These are phyloP conservation scores for Lepidotrigona ventralis DNA, from an alignment of 1,140 invertebrate genomes.

Conservation along the genomic window DNA sequence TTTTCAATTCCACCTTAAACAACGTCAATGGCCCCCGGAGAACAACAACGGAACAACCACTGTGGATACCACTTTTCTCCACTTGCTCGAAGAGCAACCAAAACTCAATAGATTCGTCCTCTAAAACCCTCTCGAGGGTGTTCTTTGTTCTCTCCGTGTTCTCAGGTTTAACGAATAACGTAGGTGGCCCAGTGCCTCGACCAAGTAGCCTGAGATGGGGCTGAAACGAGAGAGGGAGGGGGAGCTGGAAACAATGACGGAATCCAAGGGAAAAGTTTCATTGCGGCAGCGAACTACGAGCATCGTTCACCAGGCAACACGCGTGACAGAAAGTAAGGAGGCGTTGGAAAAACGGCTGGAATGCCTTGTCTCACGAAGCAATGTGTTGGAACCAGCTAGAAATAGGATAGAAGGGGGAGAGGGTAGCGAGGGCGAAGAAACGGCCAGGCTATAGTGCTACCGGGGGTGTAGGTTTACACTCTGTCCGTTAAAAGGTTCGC, in stretches of 20 bases:
- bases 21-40: not conserved
- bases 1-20: too few species aligned
- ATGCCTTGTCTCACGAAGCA: not conserved
- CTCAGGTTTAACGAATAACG: slow-evolving; percentile 45
- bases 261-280: slow-evolving; percentile 49
- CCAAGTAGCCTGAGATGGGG: not conserved
- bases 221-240: not conserved
- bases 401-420: too few species aligned
- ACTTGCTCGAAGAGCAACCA: not conserved
- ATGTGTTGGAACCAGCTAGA: not conserved
- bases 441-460: not conserved
- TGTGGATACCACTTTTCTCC: not conserved
- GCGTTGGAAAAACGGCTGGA: not conserved
- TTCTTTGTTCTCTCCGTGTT: slow-evolving; percentile 1
- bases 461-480: slow-evolving; percentile 41
- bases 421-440: not conserved
- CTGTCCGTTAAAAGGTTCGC: slow-evolving; percentile 40
- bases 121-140: not conserved
- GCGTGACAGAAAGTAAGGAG: slow-evolving; percentile 45
- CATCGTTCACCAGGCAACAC: slow-evolving; percentile 48
- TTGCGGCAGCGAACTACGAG: slow-evolving; percentile 40
- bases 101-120: not conserved
- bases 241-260: not conserved
- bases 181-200: not conserved
- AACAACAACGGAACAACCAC: not conserved